Evolutionary conservation across 2,113 vertebrate species (phyloP).

Genomic region (Myiagra hebetior): DNA sequence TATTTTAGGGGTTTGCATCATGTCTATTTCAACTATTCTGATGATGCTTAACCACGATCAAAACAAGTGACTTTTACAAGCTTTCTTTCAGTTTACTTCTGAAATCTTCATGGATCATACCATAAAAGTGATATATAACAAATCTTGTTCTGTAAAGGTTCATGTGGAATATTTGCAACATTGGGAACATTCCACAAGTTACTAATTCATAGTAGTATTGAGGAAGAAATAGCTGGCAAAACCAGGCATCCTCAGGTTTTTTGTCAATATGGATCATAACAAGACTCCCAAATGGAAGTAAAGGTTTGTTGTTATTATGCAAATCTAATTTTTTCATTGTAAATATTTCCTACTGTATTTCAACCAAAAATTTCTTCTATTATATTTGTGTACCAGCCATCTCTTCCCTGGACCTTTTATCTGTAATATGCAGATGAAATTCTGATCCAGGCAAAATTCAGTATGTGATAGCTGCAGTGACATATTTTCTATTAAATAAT

Average conservation of each 20-base stretch:
- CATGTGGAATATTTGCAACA: background rate
- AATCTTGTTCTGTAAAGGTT: background rate
- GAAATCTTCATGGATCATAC: background rate
- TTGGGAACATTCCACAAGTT: background rate
- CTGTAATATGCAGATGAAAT: background rate
- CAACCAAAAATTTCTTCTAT: background rate
- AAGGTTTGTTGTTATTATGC: background rate
- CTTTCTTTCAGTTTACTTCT: background rate
- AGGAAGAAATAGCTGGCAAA: background rate
- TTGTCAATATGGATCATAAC: background rate
- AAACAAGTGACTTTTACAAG: background rate
- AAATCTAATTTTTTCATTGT: background rate
- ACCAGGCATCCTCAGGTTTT: background rate
- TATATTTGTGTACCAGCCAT: background rate
- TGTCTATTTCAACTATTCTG: background rate
- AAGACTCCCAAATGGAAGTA: background rate
- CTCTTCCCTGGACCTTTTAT: background rate
- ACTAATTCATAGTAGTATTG: background rate
- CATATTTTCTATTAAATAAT: background rate
- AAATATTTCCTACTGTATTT: background rate
- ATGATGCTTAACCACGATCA: background rate
- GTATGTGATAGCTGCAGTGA: background rate
- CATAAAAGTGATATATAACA: background rate
- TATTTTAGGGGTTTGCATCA: accelerated
- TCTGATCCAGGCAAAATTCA: background rate